Base-by-base conservation (phyloP, 2,797 vertebrate genomes). In the Harpagifer antarcticus region DNA sequence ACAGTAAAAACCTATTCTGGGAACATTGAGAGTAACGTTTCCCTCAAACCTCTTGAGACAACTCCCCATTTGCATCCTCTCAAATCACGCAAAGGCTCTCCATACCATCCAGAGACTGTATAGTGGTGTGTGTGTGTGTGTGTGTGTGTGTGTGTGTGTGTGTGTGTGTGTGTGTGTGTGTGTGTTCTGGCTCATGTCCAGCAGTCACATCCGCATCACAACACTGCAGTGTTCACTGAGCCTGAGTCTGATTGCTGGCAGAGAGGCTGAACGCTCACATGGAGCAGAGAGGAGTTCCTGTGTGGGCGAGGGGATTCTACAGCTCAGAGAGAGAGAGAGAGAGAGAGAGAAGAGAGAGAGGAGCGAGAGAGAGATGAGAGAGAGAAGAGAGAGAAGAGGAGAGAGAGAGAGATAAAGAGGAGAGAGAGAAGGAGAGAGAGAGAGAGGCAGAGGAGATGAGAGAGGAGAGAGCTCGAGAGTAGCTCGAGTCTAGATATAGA, bases 211-310 rank as follows among this genome's bases (percentile, higher is more conserved):
- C 81, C 72, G 66, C 83, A 84, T 77, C 77, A 55, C 63, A 68
- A 78, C 83, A 84, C 87, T 85, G 88, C 88, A 83, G 84, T 81
- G 85, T 88, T 70, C 81, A 74, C 67, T 57, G 55, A 84, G 68
- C 57, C 44, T 55, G 74, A 75, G 52, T 72, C 68, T 69, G 73
- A 74, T 62, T 56, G 47, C 65, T 81, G 84, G 74, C 83, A 80
- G 64, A 64, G 72, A 56, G 52, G 55, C 48, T 50, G 44, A 72
- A 19, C 2, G 9, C 45, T 75, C 68, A 31, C 71, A 40, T 13
- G 40, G 70, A 59, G 68, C 71, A 23, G 69, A 64, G 77, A 72
- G 77, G 70, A 85, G 74, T 83, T 84, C 72, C 77, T 73, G 64
- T 65, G 27, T 27, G 27, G 27, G 27, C 4, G 27, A 27, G 27